Evolutionary conservation across 2,888 invertebrate species (phyloP).

Genomic region (Bombyx huttoni): DNA sequence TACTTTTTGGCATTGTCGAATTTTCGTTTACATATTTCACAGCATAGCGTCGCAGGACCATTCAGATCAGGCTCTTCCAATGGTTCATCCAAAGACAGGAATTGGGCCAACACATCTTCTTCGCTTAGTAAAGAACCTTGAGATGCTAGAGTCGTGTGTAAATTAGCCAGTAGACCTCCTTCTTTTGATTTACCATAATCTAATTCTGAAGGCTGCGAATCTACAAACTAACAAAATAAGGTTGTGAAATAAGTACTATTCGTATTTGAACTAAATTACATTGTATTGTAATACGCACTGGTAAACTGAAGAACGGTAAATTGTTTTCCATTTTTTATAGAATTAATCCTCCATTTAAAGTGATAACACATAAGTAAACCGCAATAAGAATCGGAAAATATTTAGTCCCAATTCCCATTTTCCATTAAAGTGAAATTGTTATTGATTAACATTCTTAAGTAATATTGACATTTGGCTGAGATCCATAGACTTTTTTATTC

Average conservation of each 20-base stretch:
- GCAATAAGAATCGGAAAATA: too few relatives aligned
- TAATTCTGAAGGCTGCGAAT: conserved; percentile 36
- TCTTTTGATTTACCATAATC: conserved; percentile 13
- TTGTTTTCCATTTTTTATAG: conserved; percentile 36
- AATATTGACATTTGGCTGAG: too few relatives aligned
- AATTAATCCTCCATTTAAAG: not conserved
- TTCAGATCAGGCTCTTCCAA: conserved; percentile 58
- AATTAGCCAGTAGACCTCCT: not conserved
- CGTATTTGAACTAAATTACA: not conserved
- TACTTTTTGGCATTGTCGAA: conserved; percentile 64
- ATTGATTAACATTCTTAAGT: too few relatives aligned
- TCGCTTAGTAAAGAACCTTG: conserved; percentile 34
- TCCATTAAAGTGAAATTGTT: too few relatives aligned
- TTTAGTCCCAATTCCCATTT: too few relatives aligned
- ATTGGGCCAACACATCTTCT: conserved; percentile 56
- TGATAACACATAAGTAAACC: too few relatives aligned
- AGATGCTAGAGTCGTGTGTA: conserved; percentile 31
- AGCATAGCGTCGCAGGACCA: conserved; percentile 54
- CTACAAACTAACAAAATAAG: conserved; percentile 37
- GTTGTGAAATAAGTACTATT: not conserved
- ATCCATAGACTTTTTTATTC: too few relatives aligned
- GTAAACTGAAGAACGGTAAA: conserved; percentile 50
- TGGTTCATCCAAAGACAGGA: conserved; percentile 50
- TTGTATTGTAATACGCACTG: conserved; percentile 41
- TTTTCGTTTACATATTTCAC: conserved; percentile 57